Evolutionary conservation across 2,113 vertebrate species (phyloP).

Genomic region (Rissa tridactyla): DNA sequence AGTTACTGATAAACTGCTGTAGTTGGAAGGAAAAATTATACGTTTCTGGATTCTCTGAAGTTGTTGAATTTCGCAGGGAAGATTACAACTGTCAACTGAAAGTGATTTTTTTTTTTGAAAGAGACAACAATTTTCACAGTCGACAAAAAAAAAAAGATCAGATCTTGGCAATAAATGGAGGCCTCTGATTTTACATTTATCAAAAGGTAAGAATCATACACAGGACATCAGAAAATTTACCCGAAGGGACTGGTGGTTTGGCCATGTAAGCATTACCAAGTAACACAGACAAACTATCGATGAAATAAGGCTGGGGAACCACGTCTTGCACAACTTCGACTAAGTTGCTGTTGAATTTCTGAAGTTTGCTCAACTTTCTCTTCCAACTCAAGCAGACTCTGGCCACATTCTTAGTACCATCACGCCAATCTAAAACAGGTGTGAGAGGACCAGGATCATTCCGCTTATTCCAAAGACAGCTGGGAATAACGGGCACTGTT

Average conservation of each 20-base stretch:
- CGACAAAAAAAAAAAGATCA: background rate
- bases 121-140: background rate
- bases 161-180: background rate
- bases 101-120: background rate
- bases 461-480: slow-evolving; percentile 6
- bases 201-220: background rate
- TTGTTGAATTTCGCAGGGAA: background rate
- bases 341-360: background rate
- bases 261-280: background rate
- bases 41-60: background rate
- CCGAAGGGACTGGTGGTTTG: background rate
- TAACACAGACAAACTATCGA: background rate
- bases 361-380: background rate
- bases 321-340: background rate
- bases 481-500: slow-evolving; percentile 32
- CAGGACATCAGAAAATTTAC: background rate
- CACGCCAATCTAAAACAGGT: slow-evolving; percentile 7
- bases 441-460: background rate
- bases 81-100: background rate
- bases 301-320: background rate
- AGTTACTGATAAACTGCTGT: background rate
- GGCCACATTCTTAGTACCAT: background rate
- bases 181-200: background rate
- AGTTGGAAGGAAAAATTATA: background rate
- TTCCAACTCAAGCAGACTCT: background rate